These are phyloP conservation scores for Cyprinodon tularosa DNA, from an alignment of 2,113 vertebrate genomes.

Conservation along the genomic window DNA sequence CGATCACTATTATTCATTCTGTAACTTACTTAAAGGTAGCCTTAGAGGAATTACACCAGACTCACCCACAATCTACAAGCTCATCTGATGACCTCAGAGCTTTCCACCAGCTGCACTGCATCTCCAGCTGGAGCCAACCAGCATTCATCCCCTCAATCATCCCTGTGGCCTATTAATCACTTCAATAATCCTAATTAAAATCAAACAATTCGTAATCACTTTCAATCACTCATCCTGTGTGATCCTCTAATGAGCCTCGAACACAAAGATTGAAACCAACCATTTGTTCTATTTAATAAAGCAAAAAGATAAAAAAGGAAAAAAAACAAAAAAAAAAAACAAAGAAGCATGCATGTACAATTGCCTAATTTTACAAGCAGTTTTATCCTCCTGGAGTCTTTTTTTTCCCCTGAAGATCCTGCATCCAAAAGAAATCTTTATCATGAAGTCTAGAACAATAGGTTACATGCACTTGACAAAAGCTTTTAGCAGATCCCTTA, in stretches of 20 bases:
- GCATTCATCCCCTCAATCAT: conserved; percentile 33
- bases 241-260: conserved; percentile 58
- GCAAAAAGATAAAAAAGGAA: not conserved
- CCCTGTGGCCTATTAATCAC: conserved; percentile 46
- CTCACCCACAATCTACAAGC: not conserved
- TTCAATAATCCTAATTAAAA: conserved; percentile 63
- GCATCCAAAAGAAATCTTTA: conserved; percentile 58
- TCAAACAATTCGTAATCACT: conserved; percentile 65
- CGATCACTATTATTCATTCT: not conserved
- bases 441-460: conserved; percentile 55
- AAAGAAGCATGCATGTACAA: not conserved
- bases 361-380: not conserved
- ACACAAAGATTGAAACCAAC: conserved; percentile 24
- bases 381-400: conserved; percentile 54
- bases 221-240: conserved; percentile 55
- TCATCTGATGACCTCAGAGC: conserved; percentile 32
- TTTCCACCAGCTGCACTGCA: conserved; percentile 32
- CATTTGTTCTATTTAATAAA: conserved; percentile 14
- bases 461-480: conserved; percentile 25
- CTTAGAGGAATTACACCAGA: not conserved
- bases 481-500: not conserved
- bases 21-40: not conserved
- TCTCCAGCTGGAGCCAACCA: conserved; percentile 40
- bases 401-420: conserved; percentile 20
- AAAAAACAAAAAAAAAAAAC: not conserved